Evolutionary conservation across 2,113 vertebrate genomes (phyloP), one percentile per base, ranked within the genome.

Genomic region (Sinosuthora webbiana): DNA sequence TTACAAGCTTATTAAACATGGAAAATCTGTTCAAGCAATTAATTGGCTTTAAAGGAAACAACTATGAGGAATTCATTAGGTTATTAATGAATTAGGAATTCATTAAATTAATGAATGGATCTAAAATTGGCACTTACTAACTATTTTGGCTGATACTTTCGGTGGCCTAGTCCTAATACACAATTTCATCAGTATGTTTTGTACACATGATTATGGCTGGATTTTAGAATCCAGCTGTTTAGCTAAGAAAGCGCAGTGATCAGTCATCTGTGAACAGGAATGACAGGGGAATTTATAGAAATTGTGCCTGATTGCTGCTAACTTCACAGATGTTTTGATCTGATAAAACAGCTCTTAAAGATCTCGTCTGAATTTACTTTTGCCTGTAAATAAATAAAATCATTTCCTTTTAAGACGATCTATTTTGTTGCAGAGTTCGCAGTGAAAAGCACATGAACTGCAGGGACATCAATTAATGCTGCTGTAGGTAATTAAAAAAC

Each of bases 11-110:
- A 94, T 90, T 93, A 94, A 95, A 90, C 64, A 86, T 23, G 20
- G 68, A 89, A 91, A 44, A 52, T 65, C 76, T 95, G 50, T 75
- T 97, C 84, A 90, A 87, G 90, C 76, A 65, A 94, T 95, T 96
- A 96, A 97, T 94, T 96, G 79, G 41, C 37, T 91, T 94, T 93
- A 91, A 88, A 95, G 76, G 68, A 93, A 92, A 79, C 49, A 95
- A 57, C 52, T 87, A 62, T 45, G 62, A 95, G 47, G 79, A 95
- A 91, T 84, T 95, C 30, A 94, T 95, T 91, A 95, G 57, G 31
- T n/a, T n/a, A n/a, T n/a, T n/a, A n/a, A n/a, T n/a, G n/a, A n/a
- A n/a, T n/a, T n/a, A n/a, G n/a, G n/a, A n/a, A n/a, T n/a, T n/a
- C n/a, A n/a, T n/a, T n/a, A n/a, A n/a, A n/a, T n/a, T n/a, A n/a